Base-by-base conservation (phyloP, 1,140 invertebrate species). In the Macrocentrus cingulum region DNA sequence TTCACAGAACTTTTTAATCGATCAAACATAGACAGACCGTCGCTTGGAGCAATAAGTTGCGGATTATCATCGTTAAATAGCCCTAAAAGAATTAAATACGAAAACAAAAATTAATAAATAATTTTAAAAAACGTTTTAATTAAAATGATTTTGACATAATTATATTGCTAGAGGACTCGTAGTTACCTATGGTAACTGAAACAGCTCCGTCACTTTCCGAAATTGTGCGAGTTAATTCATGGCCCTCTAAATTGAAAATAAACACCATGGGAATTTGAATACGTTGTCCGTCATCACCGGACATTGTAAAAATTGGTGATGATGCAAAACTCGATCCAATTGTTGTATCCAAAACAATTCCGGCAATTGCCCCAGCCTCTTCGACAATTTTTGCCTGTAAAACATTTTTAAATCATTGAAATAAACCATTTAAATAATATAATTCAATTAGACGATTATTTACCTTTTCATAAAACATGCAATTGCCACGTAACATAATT, bases 381-480 rank as follows among this genome's bases (percentile, higher is more conserved):
- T 97, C 88, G n/a, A 95, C 82, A 68, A 86, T 80, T 36, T 93
- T 84, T 6, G 91, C 92, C 84, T 87, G 59, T 13, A 74, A 75
- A 42, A 39, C 11, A 39, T 4, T 4, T 5, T 4, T n/a, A 39
- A 39, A 39, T 39, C 13, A 11, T 34, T 34, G 11, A 11, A 34
- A 7, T 6, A 34, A 34, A 7, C 11, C 29, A 11, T 39, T 36
- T 52, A 42, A 25, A 41, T 23, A 8, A n/a, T 15, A 23, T 52
- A 42, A 46, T 5, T 20, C 36, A 6, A 6, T 53, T 36, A 36
- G 44, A 54, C 16, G 13, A 39, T 45, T 23, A 13, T 52, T 57
- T 67, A 88, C 87, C 83, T 98, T 99, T 63, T 98, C 92, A 9
- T 97, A 86, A 76, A 99, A 99, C 81, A 96, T 97, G 76, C 97